Evolutionary conservation across 1,140 invertebrate genomes (phyloP).

Genomic region (Camponotus floridanus): DNA sequence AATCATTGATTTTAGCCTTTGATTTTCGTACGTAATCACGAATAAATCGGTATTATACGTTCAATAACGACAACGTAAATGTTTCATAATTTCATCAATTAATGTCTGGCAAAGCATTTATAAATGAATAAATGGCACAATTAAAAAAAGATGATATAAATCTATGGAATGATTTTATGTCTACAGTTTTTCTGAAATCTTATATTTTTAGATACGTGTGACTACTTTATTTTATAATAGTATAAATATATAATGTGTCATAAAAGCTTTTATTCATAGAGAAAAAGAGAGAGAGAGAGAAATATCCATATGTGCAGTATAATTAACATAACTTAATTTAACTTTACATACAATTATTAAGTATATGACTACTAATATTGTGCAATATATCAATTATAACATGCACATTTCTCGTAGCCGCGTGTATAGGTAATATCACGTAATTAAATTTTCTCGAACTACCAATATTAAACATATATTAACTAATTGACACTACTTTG

Average conservation of each 20-base stretch:
- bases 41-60: not conserved
- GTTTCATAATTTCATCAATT: constrained; percentile 7
- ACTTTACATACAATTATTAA: constrained; percentile 9
- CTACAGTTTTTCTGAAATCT: not conserved
- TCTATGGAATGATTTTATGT: constrained; percentile 11
- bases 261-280: no score
- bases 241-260: not conserved
- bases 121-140: not conserved
- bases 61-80: not conserved
- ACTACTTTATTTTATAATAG: constrained; percentile 11
- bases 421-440: not conserved
- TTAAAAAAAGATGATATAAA: not conserved
- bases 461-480: not conserved
- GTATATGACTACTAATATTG: constrained; percentile 14
- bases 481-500: not conserved
- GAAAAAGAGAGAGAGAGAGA: no score
- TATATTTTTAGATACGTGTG: not conserved
- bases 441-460: constrained; percentile 25
- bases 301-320: constrained; percentile 7
- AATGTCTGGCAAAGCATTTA: not conserved
- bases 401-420: not conserved
- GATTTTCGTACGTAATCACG: not conserved
- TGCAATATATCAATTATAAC: not conserved
- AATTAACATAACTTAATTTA: constrained; percentile 29
- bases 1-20: constrained; percentile 39